Percentiles rank a stretch among this genome's conserved stretches.
Evolutionary conservation across 2,113 vertebrate genomes (phyloP).

Genomic region (Oostethus manadensis): DNA sequence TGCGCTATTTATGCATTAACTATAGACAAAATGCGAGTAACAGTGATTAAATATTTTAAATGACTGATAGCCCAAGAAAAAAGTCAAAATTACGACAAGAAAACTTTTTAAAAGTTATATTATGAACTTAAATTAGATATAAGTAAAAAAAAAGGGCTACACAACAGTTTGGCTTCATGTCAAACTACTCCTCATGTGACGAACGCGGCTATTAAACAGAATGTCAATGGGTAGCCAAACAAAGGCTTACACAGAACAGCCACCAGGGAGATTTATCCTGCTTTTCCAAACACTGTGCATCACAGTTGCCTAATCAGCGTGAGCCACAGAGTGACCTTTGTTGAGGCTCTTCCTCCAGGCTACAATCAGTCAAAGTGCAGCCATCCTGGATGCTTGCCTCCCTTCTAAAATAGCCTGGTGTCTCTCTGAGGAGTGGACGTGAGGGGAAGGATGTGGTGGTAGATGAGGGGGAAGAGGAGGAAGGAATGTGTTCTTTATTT

Average conservation of each 20-base stretch:
- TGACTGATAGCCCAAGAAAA: too few relatives aligned
- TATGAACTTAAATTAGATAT: too few relatives aligned
- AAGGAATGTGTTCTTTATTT: conserved; percentile 42
- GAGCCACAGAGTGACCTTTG: conserved; percentile 27
- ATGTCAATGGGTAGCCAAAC: not conserved
- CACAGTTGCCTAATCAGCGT: conserved; percentile 17
- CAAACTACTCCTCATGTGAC: not conserved
- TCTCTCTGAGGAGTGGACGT: conserved; percentile 19
- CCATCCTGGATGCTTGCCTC: conserved; percentile 40
- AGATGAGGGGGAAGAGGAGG: conserved; percentile 16
- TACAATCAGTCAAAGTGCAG: conserved; percentile 51
- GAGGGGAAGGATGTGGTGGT: conserved; percentile 65
- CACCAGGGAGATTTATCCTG: conserved; percentile 4
- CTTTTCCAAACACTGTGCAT: conserved; percentile 20
- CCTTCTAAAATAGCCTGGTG: conserved; percentile 45
- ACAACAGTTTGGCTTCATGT: conserved; percentile 14
- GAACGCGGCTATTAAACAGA: conserved; percentile 23
- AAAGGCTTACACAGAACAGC: not conserved
- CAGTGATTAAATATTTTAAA: too few relatives aligned
- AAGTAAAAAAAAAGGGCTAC: too few relatives aligned
- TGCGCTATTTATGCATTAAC: too few relatives aligned
- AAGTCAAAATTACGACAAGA: too few relatives aligned
- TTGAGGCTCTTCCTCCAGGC: conserved; percentile 45
- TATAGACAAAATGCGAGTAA: too few relatives aligned
- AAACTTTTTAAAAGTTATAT: too few relatives aligned